phyloP scores from a whole-genome alignment of 2,113 vertebrate genomes.

The Cygnus buccinator region DNA sequence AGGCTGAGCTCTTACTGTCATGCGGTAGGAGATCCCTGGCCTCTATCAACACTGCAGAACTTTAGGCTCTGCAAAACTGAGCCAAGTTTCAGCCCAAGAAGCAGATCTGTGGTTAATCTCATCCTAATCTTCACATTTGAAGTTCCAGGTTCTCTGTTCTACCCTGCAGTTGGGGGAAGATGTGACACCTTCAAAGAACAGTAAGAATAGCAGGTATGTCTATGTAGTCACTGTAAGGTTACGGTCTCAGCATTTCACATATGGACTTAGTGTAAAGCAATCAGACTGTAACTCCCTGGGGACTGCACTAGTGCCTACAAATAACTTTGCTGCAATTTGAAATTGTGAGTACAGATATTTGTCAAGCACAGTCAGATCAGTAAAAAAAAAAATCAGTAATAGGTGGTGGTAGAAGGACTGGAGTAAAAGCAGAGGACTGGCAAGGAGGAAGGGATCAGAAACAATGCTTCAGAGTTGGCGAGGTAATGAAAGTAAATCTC shows the following conservation, averaged over 20 bases:
- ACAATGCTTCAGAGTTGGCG: no score
- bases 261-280: not conserved
- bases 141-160: not conserved
- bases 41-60: not conserved
- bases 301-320: not conserved
- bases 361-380: not conserved
- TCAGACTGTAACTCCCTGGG: not conserved
- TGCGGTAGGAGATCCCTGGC: not conserved
- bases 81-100: not conserved
- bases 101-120: not conserved
- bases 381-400: not conserved
- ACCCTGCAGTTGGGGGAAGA: no score
- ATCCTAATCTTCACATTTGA: not conserved
- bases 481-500: no score
- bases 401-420: not conserved
- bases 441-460: no score
- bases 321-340: not conserved
- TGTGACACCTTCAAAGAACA: not conserved
- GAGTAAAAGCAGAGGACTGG: no score
- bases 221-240: not conserved
- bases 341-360: not conserved
- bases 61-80: not conserved
- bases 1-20: not conserved
- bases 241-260: not conserved
- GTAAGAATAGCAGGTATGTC: accelerated